Evolutionary conservation across 2,113 vertebrate genomes (phyloP).

Genomic region (Neoarius graeffei): DNA sequence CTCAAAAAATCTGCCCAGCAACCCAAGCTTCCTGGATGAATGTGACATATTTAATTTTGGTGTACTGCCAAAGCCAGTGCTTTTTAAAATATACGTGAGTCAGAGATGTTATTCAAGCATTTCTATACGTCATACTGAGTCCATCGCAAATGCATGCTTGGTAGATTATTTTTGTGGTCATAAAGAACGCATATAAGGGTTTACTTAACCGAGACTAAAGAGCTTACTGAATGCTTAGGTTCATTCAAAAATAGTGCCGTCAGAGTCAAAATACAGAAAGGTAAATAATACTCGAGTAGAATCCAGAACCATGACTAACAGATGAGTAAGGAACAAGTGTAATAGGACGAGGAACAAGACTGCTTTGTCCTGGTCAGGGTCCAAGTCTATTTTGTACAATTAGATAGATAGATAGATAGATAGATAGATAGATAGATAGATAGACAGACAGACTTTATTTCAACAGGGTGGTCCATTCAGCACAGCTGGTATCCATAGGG

Average conservation of each 20-base stretch:
- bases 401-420: no score
- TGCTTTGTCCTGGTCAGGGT: no score
- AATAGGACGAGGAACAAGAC: background rate
- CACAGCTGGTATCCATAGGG: no score
- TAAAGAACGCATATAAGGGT: background rate
- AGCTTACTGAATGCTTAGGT: background rate
- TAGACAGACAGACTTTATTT: no score
- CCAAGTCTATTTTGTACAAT: background rate
- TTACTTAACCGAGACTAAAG: background rate
- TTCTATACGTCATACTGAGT: background rate
- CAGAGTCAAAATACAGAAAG: background rate
- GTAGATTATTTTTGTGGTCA: background rate
- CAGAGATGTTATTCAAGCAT: background rate
- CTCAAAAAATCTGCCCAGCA: conserved; percentile 63
- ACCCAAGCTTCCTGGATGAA: conserved; percentile 40
- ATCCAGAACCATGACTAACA: background rate
- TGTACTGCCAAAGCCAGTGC: conserved; percentile 34
- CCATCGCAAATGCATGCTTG: background rate
- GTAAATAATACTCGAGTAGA: background rate
- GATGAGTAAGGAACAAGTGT: background rate
- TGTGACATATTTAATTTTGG: conserved; percentile 32
- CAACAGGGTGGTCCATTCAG: no score
- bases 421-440: no score
- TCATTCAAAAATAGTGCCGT: background rate
- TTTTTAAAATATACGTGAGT: conserved; percentile 35